A percentile compares a stretch with the other conserved stretches of the same genome.
Evolutionary conservation across 2,113 vertebrate genomes (phyloP).

Genomic region (Diadophis punctatus): DNA sequence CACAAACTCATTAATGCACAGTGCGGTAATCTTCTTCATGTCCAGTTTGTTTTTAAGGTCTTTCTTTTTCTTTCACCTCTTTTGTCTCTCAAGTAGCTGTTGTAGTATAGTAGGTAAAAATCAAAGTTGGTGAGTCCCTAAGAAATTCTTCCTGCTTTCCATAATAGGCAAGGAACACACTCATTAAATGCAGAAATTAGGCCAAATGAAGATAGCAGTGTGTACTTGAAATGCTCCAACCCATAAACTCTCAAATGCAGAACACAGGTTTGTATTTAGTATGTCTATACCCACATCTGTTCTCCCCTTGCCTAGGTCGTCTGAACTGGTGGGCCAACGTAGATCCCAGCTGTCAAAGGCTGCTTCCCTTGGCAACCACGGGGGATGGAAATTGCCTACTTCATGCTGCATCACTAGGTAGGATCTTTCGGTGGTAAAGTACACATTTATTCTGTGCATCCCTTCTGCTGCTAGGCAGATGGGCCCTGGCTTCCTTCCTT

Average conservation of each 20-base stretch:
- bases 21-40: background rate
- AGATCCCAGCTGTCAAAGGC: slow-evolving; percentile 85
- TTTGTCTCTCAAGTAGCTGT: background rate
- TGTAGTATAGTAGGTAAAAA: background rate
- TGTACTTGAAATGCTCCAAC: too few relatives aligned
- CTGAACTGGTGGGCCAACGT: slow-evolving; percentile 95
- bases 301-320: slow-evolving; percentile 72
- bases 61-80: background rate
- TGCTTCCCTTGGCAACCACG: slow-evolving; percentile 91
- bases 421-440: slow-evolving; percentile 13
- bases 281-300: background rate
- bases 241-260: background rate
- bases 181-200: background rate
- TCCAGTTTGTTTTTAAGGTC: background rate
- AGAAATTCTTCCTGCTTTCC: background rate
- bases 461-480: background rate
- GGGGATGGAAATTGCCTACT: slow-evolving; percentile 95
- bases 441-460: background rate
- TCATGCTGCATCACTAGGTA: slow-evolving; percentile 93
- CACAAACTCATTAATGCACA: background rate
- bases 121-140: background rate
- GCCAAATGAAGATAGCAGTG: background rate
- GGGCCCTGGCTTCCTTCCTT: too few relatives aligned
- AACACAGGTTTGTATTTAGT: background rate
- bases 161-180: background rate